A percentile compares a stretch with the other conserved stretches of the same genome.
Evolutionary conservation across 2,888 invertebrate genomes (phyloP).

Genomic region (Plagiodera versicolora): DNA sequence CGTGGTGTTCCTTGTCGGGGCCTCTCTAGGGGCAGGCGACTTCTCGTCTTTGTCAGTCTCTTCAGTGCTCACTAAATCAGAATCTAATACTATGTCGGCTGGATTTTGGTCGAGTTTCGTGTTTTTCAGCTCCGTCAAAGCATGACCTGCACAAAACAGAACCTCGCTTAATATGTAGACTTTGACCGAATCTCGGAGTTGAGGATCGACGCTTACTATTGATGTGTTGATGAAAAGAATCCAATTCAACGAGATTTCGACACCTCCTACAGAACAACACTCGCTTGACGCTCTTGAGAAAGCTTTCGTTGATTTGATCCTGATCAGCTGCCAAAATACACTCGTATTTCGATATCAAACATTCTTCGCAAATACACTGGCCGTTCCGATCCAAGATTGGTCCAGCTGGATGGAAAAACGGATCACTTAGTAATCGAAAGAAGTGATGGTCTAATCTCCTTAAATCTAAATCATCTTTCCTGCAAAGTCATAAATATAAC

Average conservation of each 20-base stretch:
- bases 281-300: conserved; percentile 27
- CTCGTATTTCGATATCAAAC: conserved; percentile 47
- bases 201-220: conserved; percentile 32
- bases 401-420: conserved; percentile 42
- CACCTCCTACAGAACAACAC: conserved; percentile 34
- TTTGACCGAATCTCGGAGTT: neutral
- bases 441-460: conserved; percentile 46
- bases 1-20: conserved; percentile 24
- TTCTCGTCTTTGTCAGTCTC: conserved; percentile 13
- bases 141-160: neutral
- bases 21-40: conserved; percentile 10
- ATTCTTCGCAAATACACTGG: conserved; percentile 51
- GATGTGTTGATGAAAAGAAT: conserved; percentile 41
- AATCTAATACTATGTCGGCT: neutral
- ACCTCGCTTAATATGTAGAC: no score
- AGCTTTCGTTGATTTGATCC: conserved; percentile 28
- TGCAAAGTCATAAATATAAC: conserved; percentile 29
- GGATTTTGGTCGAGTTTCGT: neutral
- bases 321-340: conserved; percentile 32
- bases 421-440: conserved; percentile 45
- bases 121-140: neutral
- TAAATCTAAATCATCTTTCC: conserved; percentile 43
- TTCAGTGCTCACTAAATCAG: conserved; percentile 16
- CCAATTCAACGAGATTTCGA: conserved; percentile 36
- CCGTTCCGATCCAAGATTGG: conserved; percentile 46